Evolutionary conservation across 2,797 vertebrate species (phyloP).

Genomic region (Betta splendens): DNA sequence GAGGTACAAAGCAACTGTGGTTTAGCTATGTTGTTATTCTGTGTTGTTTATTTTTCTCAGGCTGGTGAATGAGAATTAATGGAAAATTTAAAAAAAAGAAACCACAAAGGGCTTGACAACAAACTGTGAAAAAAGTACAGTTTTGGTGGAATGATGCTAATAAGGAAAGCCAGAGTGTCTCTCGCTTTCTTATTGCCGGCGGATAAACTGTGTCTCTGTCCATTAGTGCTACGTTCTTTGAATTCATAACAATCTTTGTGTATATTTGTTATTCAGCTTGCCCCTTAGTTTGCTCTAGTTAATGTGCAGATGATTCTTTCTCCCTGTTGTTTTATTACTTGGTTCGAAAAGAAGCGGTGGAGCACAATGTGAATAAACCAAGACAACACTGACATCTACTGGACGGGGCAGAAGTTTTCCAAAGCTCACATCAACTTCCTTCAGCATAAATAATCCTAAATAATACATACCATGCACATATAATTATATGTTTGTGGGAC

Average conservation of each 20-base stretch:
- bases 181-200: neutral
- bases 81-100: neutral
- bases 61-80: neutral
- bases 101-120: neutral
- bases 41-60: neutral
- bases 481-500: slow-evolving; percentile 19
- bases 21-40: neutral
- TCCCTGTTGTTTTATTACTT: neutral
- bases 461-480: slow-evolving; percentile 47
- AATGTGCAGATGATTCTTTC: neutral
- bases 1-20: slow-evolving; percentile 5
- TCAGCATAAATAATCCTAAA: slow-evolving; percentile 48
- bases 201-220: neutral
- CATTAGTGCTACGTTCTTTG: neutral
- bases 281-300: neutral
- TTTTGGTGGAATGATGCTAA: slow-evolving; percentile 12
- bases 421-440: too few relatives aligned
- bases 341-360: neutral
- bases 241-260: neutral
- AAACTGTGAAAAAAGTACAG: slow-evolving; percentile 3
- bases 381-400: slow-evolving; percentile 54
- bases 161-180: slow-evolving; percentile 15
- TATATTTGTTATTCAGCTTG: neutral
- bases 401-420: too few relatives aligned
- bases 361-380: slow-evolving; percentile 3